Conservation (phyloP, 2,888 invertebrate species). For the Macaria liturata region DNA sequence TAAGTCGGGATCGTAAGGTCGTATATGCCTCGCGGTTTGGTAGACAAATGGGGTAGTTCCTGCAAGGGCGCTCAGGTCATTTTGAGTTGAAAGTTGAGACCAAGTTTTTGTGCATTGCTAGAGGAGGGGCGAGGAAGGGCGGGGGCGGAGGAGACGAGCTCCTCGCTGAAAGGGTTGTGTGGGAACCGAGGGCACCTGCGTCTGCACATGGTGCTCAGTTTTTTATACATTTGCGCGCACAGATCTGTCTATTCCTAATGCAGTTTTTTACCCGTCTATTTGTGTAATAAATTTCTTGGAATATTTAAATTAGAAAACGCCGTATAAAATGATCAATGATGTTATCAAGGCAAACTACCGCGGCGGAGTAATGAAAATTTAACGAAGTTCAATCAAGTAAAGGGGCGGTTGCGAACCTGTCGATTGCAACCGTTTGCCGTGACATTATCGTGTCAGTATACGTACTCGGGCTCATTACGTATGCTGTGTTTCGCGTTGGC, state of each 20-base stretch:
- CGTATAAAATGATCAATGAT: conserved; percentile 17
- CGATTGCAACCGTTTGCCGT: conserved; percentile 72
- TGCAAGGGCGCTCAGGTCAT: conserved; percentile 25
- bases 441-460: conserved; percentile 75
- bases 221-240: conserved; percentile 77
- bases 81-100: conserved; percentile 41
- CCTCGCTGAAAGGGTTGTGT: conserved; percentile 82
- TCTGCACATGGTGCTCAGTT: conserved; percentile 78
- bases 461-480: conserved; percentile 57
- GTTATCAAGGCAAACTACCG: conserved; percentile 1
- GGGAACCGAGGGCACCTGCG: conserved; percentile 84
- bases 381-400: conserved; percentile 48
- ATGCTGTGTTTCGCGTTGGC: conserved; percentile 66
- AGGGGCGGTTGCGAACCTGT: conserved; percentile 68
- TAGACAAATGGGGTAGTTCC: conserved; percentile 30
- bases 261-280: conserved; percentile 69
- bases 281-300: conserved; percentile 30
- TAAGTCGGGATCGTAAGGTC: conserved; percentile 36
- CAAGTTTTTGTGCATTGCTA: conserved; percentile 60
- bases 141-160: conserved; percentile 54
- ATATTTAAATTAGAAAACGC: too few species aligned
- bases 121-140: conserved; percentile 52
- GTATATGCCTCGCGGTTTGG: conserved; percentile 32
- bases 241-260: conserved; percentile 67
- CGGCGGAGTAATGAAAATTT: conserved; percentile 47